phyloP scores from a whole-genome alignment of 2,113 vertebrate genomes.

The Sorex fumeus region DNA sequence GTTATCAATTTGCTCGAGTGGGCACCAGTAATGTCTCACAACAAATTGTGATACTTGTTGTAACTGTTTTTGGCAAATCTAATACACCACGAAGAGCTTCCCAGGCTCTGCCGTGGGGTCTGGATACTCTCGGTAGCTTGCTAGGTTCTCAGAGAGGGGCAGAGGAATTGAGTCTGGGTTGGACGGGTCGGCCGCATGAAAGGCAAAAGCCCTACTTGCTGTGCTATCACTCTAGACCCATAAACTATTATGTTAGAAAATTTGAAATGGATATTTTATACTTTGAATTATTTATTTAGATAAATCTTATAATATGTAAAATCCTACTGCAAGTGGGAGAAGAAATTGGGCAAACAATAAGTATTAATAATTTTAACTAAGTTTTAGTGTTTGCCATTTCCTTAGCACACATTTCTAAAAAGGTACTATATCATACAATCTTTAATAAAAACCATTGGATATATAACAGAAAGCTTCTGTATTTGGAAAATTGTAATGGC shows the following conservation, averaged over 20 bases:
- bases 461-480: not conserved
- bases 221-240: too few species aligned
- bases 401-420: not conserved
- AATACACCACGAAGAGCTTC: too few species aligned
- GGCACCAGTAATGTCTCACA: too few species aligned
- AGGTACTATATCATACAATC: not conserved
- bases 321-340: not conserved
- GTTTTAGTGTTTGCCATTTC: not conserved
- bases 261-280: not conserved
- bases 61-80: too few species aligned
- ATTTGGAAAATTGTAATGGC: slow-evolving; percentile 2
- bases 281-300: not conserved
- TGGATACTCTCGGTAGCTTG: too few species aligned
- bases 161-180: too few species aligned
- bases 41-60: too few species aligned
- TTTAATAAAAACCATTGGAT: not conserved
- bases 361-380: not conserved
- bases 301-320: not conserved
- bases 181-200: too few species aligned
- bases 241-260: not conserved
- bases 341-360: slow-evolving; percentile 29
- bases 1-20: too few species aligned
- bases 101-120: too few species aligned
- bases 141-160: too few species aligned
- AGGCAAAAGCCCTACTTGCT: too few species aligned